Evolutionary conservation across 2,888 invertebrate species (phyloP), one percentile per base, ranked within the genome.

Genomic region (Penaeus monodon): DNA sequence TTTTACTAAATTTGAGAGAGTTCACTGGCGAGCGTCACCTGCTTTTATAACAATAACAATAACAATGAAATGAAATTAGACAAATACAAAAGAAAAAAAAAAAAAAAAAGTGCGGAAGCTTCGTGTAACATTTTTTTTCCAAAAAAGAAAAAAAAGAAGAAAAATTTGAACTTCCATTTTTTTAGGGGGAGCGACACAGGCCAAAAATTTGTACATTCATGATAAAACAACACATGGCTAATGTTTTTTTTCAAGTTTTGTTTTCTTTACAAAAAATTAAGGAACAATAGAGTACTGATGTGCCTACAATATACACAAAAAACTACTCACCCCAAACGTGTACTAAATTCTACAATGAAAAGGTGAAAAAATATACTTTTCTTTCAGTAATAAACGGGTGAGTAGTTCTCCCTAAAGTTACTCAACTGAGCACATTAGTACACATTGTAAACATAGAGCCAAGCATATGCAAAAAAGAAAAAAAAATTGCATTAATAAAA

Each of bases 341-440:
- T 57, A 57, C 57, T 57, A 57, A 86, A 86, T 49, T 17, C 86
- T 82, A 86, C 14, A 68, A 64, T 82, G 82, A 81, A 86, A 86
- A 86, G 77, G 82, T 82, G 86, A 82, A 82, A 86, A 86, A 86
- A 86, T 83, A 86, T 82, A 86, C 73, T 74, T 65, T 66, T n/a
- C 73, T 66, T 70, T 70, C 68, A 73, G 73, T 82, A 84, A 57
- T 27, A 84, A 84, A 49, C 49, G 64, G 64, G 64, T 65, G 24
- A 79, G 68, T 17, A 65, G 79, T 64, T 33, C 27, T 22, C 38
- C 76, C 76, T 76, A 70, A 29, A 70, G 70, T 70, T 29, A 70
- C 27, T 70, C 27, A 76, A 76, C 29, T 76, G 76, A 76, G 76
- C 76, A 76, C 76, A 76, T 76, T 20, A 76, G 44, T 76, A 38